phyloP scores from a whole-genome alignment of 2,113 vertebrate species.

The Eudorcas thomsonii region DNA sequence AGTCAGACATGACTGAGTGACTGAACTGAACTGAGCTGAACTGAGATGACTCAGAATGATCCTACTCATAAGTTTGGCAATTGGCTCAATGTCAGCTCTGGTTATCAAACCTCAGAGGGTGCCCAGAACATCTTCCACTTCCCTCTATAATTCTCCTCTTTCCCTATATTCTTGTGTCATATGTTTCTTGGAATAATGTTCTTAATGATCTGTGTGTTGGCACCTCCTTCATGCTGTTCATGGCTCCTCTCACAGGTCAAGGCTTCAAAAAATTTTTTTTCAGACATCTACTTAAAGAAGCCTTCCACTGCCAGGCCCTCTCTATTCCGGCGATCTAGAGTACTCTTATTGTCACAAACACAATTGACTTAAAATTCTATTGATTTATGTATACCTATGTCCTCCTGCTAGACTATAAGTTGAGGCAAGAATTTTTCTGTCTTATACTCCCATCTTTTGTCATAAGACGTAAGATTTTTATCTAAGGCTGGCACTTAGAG shows the following conservation, averaged over 20 bases:
- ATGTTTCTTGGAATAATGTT: background rate
- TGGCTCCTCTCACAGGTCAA: background rate
- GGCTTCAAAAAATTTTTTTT: background rate
- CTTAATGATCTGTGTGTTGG: fast-evolving
- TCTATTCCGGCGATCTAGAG: fast-evolving
- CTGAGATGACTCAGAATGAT: too few species aligned
- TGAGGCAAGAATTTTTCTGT: background rate
- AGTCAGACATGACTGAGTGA: fast-evolving
- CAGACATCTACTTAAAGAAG: background rate
- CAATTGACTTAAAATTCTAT: background rate
- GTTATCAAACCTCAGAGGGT: background rate
- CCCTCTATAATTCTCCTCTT: background rate
- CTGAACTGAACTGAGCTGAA: too few species aligned
- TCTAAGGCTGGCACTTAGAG: background rate
- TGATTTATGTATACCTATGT: background rate
- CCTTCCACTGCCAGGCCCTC: too few species aligned
- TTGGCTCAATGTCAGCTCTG: background rate
- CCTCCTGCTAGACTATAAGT: background rate
- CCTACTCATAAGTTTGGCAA: background rate
- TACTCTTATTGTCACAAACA: background rate
- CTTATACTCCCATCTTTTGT: background rate
- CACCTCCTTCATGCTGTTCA: background rate
- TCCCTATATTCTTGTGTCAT: background rate
- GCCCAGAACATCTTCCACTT: background rate
- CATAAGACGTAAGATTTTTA: background rate